Conservation (phyloP, 2,113 vertebrate species). For the Oreochromis aureus region DNA sequence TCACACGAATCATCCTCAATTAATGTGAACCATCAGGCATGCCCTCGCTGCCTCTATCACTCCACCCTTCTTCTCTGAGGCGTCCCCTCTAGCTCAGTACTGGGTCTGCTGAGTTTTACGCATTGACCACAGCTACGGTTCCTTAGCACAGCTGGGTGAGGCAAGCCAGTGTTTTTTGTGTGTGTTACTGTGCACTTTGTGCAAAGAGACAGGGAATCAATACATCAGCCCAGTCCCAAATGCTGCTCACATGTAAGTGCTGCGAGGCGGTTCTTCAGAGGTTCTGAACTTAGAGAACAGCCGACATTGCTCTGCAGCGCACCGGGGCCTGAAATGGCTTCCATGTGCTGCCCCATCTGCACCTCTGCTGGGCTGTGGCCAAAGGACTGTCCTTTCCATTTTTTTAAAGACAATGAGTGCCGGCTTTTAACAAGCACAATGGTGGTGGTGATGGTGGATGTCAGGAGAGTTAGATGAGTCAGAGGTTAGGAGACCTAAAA, state of each 20-base stretch:
- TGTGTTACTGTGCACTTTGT: slow-evolving; percentile 45
- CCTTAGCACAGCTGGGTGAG: slow-evolving; percentile 49
- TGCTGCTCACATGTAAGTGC: slow-evolving; percentile 45
- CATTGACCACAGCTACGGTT: slow-evolving; percentile 39
- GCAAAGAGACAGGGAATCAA: slow-evolving; percentile 60
- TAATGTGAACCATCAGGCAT: slow-evolving; percentile 67
- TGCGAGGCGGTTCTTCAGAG: slow-evolving; percentile 41
- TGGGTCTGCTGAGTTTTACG: slow-evolving; percentile 52
- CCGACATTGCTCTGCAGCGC: slow-evolving; percentile 17
- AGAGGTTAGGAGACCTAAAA: slow-evolving; percentile 24
- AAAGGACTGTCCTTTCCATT: slow-evolving; percentile 56
- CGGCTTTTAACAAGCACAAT: slow-evolving; percentile 25
- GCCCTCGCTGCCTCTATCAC: slow-evolving; percentile 40
- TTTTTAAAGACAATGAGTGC: slow-evolving; percentile 46
- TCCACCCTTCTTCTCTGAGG: slow-evolving; percentile 48
- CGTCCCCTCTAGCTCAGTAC: slow-evolving; percentile 43
- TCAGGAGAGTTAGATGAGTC: slow-evolving; percentile 9
- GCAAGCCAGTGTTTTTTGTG: slow-evolving; percentile 20
- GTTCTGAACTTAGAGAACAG: slow-evolving; percentile 51
- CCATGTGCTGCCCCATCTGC: slow-evolving; percentile 64
- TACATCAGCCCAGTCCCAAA: slow-evolving; percentile 50
- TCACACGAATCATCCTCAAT: slow-evolving; percentile 72
- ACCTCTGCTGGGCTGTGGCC: slow-evolving; percentile 57
- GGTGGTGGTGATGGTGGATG: neutral
- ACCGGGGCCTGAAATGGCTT: slow-evolving; percentile 61